Conservation (phyloP, 2,797 vertebrate genomes). For the Anabacerthia variegaticeps region DNA sequence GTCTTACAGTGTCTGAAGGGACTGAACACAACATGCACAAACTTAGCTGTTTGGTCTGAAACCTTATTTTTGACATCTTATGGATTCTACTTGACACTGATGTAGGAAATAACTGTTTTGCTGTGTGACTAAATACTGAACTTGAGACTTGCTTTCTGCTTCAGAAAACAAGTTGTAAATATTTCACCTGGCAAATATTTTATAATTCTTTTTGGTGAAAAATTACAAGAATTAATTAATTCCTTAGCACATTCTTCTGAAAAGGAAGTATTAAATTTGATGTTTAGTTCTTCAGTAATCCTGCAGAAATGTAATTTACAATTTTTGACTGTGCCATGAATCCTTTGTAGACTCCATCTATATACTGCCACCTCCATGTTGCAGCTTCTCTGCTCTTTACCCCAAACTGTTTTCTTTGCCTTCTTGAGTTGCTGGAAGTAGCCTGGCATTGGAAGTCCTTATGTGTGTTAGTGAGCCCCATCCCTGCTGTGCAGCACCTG, state of each 20-base stretch:
- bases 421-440: neutral
- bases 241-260: neutral
- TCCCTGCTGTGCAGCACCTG: fast-evolving
- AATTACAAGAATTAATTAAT: neutral
- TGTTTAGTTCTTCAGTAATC: neutral
- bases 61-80: neutral
- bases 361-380: neutral
- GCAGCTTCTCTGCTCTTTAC: neutral
- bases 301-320: neutral
- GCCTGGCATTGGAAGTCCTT: neutral
- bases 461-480: neutral
- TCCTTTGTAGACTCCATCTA: fast-evolving
- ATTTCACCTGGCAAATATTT: neutral
- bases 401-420: neutral
- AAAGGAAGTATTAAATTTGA: neutral
- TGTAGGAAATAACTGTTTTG: neutral
- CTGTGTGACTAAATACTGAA: neutral
- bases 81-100: neutral
- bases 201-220: neutral
- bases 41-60: neutral
- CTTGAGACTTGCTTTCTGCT: neutral
- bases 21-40: neutral
- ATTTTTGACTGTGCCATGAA: neutral
- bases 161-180: neutral
- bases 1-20: neutral